Percentiles rank a stretch among this genome's conserved stretches.
Evolutionary conservation across 2,113 vertebrate species (phyloP).

Genomic region (Eclectus roratus): DNA sequence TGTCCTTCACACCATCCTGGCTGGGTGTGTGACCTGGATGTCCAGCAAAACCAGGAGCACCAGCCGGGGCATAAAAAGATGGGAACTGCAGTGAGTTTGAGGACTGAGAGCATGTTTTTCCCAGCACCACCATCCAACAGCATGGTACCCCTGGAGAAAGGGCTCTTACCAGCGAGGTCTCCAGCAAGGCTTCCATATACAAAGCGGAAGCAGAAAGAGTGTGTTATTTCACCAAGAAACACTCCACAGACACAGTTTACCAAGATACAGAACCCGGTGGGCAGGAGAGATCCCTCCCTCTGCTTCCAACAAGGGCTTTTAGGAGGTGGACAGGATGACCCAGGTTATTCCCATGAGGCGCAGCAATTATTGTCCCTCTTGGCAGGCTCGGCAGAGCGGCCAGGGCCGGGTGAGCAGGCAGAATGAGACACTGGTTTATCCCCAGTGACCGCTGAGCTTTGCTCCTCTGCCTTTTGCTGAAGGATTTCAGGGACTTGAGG

Average conservation of each 20-base stretch:
- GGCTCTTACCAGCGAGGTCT: neutral
- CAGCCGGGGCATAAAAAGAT: neutral
- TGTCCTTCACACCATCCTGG: neutral
- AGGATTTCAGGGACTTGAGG: neutral
- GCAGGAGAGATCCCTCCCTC: neutral
- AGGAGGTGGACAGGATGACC: neutral
- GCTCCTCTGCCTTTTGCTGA: neutral
- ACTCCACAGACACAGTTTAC: neutral
- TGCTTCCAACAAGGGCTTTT: neutral
- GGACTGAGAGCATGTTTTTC: neutral
- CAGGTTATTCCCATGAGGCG: neutral
- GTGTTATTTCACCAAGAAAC: neutral
- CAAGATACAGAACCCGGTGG: neutral
- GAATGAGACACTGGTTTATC: neutral
- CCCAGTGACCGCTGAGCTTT: neutral
- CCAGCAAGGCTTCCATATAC: accelerated
- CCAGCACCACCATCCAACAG: accelerated
- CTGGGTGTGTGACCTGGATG: neutral
- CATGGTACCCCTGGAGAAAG: accelerated
- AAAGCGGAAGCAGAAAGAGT: neutral
- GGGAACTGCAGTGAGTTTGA: neutral
- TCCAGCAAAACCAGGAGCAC: neutral
- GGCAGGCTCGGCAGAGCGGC: neutral
- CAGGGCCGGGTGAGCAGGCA: neutral
- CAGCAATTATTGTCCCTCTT: neutral